Evolutionary conservation across 2,113 vertebrate species (phyloP), one percentile per base, ranked within the genome.

Genomic region (Ellobius talpinus): DNA sequence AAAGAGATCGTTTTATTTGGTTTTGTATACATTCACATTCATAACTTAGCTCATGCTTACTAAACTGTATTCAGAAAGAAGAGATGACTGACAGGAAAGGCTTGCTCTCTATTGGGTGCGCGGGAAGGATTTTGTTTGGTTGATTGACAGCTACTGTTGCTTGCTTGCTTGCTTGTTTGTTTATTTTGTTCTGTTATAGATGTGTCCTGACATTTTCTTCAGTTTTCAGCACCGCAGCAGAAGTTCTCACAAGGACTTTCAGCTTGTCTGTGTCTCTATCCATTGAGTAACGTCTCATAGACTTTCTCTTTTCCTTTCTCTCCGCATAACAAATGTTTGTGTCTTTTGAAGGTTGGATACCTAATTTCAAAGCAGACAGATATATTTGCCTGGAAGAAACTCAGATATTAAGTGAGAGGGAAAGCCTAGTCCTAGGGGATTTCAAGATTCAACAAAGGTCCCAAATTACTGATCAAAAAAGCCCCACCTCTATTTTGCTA

Each of bases 241-340:
- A 88, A 85, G 63, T 58, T 86, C 81, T 90, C 76, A 19, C 68
- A 66, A 70, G 94, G 58, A 86, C 87, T 95, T 97, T 95, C 86
- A 88, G 86, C 88, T 94, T 86, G 82, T 76, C 85, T 88, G 65
- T 91, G 61, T 88, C 81, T 31, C 89, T 89, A 26, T 93, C 81
- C 85, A 1, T 36, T 55, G 39, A 92, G n/a, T 55, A 76, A 81
- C 84, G 73, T 94, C 87, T 95, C 47, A 9, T 21, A 21, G 70
- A 77, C 47, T 92, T 94, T 47, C 82, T 68, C 65, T 68, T 73
- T 89, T 66, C 66, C 74, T 89, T 94, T 81, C 89, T 92, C 68
- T 92, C 26, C 23, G 66, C 23, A 95, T 89, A 93, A 84, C 9
- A 87, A 14, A 12, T 79, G 89, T 65, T 33, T 73, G 74, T 87